Conservation (phyloP, 2,113 vertebrate species). For the Theristicus caerulescens region DNA sequence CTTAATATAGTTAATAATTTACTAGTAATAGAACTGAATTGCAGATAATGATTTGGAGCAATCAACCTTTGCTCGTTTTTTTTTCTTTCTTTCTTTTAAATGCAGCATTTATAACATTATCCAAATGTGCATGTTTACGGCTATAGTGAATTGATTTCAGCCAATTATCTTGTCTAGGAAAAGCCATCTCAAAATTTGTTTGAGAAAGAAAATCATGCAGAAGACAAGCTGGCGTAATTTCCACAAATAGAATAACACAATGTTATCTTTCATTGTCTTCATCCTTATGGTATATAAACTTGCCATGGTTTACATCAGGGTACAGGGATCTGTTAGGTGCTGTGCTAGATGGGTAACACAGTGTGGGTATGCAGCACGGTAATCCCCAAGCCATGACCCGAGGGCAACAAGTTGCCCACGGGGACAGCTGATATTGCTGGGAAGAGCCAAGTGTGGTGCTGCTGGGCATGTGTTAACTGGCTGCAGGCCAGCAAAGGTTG, state of each 20-base stretch:
- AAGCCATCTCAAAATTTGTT: background rate
- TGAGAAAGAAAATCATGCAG: background rate
- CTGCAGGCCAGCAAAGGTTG: background rate
- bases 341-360: rapidly evolving
- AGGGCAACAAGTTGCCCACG: background rate
- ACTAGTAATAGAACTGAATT: constrained; percentile 22
- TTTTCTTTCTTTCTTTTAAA: background rate
- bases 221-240: background rate
- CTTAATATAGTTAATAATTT: constrained; percentile 47
- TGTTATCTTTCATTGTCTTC: background rate
- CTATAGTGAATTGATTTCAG: background rate
- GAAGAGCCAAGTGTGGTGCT: background rate
- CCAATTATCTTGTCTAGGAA: background rate
- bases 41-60: constrained; percentile 4
- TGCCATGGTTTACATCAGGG: background rate
- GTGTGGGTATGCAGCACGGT: background rate
- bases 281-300: background rate
- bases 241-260: background rate
- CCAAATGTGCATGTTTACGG: background rate
- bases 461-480: rapidly evolving
- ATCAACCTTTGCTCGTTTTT: background rate
- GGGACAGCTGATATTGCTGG: background rate
- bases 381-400: background rate
- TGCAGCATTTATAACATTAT: background rate
- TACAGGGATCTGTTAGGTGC: background rate